These are phyloP conservation scores for Xenopus borealis DNA, from an alignment of 2,113 vertebrate genomes.

Conservation along the genomic window DNA sequence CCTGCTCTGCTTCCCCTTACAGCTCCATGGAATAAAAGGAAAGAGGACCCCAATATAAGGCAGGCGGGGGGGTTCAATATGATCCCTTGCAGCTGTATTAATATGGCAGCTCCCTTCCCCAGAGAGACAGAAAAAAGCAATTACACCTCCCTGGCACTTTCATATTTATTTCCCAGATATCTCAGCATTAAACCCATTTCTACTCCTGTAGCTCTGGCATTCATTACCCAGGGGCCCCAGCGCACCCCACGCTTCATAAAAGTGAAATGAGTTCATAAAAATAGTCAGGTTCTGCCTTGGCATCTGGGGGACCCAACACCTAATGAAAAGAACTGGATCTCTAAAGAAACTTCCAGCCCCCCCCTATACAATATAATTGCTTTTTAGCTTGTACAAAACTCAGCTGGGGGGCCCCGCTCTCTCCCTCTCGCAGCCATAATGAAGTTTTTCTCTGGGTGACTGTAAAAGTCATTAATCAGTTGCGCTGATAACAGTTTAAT, in stretches of 20 bases:
- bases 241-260: too few relatives aligned
- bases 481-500: constrained; percentile 52
- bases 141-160: background rate
- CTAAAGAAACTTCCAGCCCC: background rate
- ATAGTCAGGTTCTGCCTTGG: background rate
- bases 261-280: constrained; percentile 10
- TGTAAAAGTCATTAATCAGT: constrained; percentile 50
- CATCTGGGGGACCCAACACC: background rate
- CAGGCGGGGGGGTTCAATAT: too few relatives aligned
- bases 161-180: background rate
- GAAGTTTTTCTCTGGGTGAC: constrained; percentile 52
- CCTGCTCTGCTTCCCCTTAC: background rate
- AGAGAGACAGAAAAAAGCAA: background rate
- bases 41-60: background rate
- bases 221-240: background rate
- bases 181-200: background rate
- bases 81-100: background rate
- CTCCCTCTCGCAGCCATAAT: constrained; percentile 48
- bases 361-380: constrained; percentile 28
- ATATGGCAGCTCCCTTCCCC: background rate
- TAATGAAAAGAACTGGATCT: constrained; percentile 12
- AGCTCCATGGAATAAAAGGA: background rate
- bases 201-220: background rate
- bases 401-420: constrained; percentile 29
- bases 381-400: constrained; percentile 21